Conservation (phyloP, 2,113 vertebrate species). For the Neodontobutis hainanensis region DNA sequence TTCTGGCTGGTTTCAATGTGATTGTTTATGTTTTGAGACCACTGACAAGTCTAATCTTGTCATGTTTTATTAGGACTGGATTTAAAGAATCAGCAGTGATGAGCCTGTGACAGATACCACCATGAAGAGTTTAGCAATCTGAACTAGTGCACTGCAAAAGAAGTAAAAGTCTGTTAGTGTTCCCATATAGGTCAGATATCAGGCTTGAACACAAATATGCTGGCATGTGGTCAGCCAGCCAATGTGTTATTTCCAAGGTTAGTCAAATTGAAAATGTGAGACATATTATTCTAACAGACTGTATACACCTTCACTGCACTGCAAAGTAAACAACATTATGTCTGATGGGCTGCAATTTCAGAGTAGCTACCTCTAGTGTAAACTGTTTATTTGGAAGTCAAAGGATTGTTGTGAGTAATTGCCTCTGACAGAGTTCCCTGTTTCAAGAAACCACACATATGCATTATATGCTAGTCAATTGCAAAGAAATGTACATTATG, state of each 20-base stretch:
- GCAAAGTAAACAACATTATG: slow-evolving; percentile 60
- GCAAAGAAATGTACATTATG: slow-evolving; percentile 61
- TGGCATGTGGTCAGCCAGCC: slow-evolving; percentile 32
- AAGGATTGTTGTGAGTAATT: slow-evolving; percentile 58
- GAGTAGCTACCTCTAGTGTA: slow-evolving; percentile 44
- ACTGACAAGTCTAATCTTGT: slow-evolving; percentile 51
- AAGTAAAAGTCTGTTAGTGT: slow-evolving; percentile 11
- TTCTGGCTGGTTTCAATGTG: slow-evolving; percentile 81
- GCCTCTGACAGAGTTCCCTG: slow-evolving; percentile 57
- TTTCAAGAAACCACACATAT: slow-evolving; percentile 55
- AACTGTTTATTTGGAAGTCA: slow-evolving; percentile 59
- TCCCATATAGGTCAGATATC: slow-evolving; percentile 12
- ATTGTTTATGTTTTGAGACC: slow-evolving; percentile 71
- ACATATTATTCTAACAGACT: slow-evolving; percentile 26
- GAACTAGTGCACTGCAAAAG: slow-evolving; percentile 27
- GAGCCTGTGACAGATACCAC: slow-evolving; percentile 28
- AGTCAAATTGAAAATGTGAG: slow-evolving; percentile 38
- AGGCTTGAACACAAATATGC: slow-evolving; percentile 26
- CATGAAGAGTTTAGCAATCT: slow-evolving; percentile 26
- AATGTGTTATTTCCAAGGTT: slow-evolving; percentile 38
- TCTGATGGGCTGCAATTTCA: slow-evolving; percentile 42
- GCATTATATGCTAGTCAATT: slow-evolving; percentile 38
- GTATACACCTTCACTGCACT: slow-evolving; percentile 26
- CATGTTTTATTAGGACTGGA: slow-evolving; percentile 56
- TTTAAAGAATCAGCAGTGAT: slow-evolving; percentile 40